A percentile compares a stretch with the other conserved stretches of the same genome.
phyloP scores from a whole-genome alignment of 2,797 vertebrate species.

The Staurois parvus region DNA sequence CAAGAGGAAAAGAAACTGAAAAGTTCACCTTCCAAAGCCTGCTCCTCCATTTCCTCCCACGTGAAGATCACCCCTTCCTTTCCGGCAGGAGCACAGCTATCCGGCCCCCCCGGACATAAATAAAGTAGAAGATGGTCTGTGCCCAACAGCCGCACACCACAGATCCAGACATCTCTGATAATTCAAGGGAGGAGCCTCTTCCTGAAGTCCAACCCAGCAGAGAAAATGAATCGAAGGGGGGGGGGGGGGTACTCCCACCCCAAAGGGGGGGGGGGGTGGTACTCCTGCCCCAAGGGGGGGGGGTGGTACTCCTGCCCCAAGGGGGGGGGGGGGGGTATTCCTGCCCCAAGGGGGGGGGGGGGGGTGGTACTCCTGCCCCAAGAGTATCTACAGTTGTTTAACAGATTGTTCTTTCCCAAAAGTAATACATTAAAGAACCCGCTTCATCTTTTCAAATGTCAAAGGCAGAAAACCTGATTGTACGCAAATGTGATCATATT shows the following conservation, averaged over 20 bases:
- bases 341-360: no score
- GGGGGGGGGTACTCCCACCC: no score
- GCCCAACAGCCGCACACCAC: conserved; percentile 10
- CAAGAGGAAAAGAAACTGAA: neutral
- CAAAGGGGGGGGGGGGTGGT: no score
- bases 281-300: no score
- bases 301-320: no score
- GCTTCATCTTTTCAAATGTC: no score
- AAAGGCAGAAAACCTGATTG: neutral
- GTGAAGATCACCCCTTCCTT: conserved; percentile 26
- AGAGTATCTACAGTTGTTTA: neutral
- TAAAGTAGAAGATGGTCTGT: conserved; percentile 4
- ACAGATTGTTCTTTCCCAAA: neutral
- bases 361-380: no score
- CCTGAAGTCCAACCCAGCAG: conserved; percentile 13
- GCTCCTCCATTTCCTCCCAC: conserved; percentile 52
- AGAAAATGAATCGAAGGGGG: neutral
- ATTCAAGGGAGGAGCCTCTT: conserved; percentile 21
- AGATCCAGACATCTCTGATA: conserved; percentile 32
- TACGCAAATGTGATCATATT: neutral
- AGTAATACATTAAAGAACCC: neutral
- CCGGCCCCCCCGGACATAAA: conserved; percentile 41
- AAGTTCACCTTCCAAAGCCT: conserved; percentile 52
- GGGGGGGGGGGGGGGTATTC: no score
- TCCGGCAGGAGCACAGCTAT: conserved; percentile 42